Evolutionary conservation across 30 jellyfish, hydroid and myxozoan species (phyloP), one percentile per base, ranked within the genome.

Genomic region (Euphysa ruthae): DNA sequence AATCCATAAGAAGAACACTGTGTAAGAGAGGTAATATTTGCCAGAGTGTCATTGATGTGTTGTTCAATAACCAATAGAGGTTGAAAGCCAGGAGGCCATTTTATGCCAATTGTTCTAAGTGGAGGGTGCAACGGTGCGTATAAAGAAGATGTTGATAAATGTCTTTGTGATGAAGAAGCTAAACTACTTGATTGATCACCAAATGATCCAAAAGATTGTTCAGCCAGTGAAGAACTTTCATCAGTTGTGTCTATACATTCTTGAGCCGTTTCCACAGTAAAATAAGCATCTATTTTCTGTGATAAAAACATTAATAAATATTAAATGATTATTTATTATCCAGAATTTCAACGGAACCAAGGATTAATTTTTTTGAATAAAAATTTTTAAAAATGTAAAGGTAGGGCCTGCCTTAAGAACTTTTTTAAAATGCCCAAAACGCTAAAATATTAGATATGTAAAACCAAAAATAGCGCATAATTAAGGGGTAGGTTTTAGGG

Each of bases 61-160:
- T 89, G 98, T 32, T 89, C 89, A 56, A 93, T 71, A 18, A 89
- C 26, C 18, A 82, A n/a, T 38, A 58, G 85, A 1, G 98, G 98
- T 33, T 89, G 98, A 54, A 80, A 79, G 5, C 98, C 98, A 4
- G 95, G 82, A 10, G 82, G 44, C 92, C 94, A 89, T 35, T 81
- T 81, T 14, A 58, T 78, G 25, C 73, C 73, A 20, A 57, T 43
- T 3, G 82, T 51, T 49, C 64, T 69, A 0, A 70, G 73, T 33
- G 84, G 46, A 15, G 95, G 83, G 56, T 32, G 68, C n/a, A 19
- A 24, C 21, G 82, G 16, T n/a, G 15, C 69, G 18, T 82, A 74
- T 19, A 63, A 6, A 19, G 79, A 33, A 38, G 72, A 21, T 16
- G 74, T 22, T 12, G 76, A 0, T 25, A 68, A 30, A 7, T 35